phyloP scores from a whole-genome alignment of 2,888 invertebrate genomes.

The Portevinia maculata region DNA sequence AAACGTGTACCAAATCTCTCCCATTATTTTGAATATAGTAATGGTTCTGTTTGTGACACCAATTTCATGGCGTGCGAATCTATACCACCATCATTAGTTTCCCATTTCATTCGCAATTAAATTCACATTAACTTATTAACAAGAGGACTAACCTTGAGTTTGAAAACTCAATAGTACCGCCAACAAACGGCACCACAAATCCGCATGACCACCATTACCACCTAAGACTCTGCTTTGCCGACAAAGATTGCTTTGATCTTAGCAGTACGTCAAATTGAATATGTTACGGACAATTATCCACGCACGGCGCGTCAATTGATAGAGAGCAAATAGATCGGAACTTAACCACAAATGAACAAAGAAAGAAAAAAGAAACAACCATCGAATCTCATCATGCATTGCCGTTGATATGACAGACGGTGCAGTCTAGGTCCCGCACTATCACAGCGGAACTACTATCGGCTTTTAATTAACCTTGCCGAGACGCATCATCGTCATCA shows the following conservation, averaged over 20 bases:
- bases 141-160: slow-evolving; percentile 37
- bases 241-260: slow-evolving; percentile 66
- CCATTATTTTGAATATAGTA: too few relatives aligned
- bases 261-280: slow-evolving; percentile 72
- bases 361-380: slow-evolving; percentile 15
- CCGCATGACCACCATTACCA: slow-evolving; percentile 7
- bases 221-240: slow-evolving; percentile 19
- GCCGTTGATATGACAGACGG: slow-evolving; percentile 44
- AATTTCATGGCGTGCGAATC: neutral
- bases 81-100: slow-evolving; percentile 5
- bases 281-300: slow-evolving; percentile 71
- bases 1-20: too few relatives aligned
- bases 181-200: slow-evolving; percentile 45
- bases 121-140: slow-evolving; percentile 64
- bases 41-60: neutral
- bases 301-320: slow-evolving; percentile 68
- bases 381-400: slow-evolving; percentile 60
- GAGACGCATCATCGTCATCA: slow-evolving; percentile 60
- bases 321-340: slow-evolving; percentile 46
- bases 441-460: slow-evolving; percentile 52
- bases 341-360: slow-evolving; percentile 12
- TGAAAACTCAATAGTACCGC: slow-evolving; percentile 48
- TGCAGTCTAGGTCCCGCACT: slow-evolving; percentile 38
- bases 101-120: slow-evolving; percentile 65
- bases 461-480: slow-evolving; percentile 73